A percentile compares a stretch with the other conserved stretches of the same genome.
phyloP scores from a whole-genome alignment of 2,888 invertebrate genomes.

The Hyppa rectilinea region DNA sequence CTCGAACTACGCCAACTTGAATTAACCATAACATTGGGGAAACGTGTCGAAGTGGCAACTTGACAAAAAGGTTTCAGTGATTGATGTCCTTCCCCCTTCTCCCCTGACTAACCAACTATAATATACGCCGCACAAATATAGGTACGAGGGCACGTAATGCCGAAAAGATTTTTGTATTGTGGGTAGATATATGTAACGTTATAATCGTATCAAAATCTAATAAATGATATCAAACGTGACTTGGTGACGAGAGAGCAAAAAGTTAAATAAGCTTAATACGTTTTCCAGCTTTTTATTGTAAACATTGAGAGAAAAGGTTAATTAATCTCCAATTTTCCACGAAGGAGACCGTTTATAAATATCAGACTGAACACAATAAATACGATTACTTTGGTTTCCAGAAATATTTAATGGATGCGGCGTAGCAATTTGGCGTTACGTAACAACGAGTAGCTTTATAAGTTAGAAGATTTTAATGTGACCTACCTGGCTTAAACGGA shows the following conservation, averaged over 20 bases:
- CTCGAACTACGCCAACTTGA: slow-evolving; percentile 66
- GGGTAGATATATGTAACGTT: slow-evolving; percentile 7
- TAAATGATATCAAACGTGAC: slow-evolving; percentile 33
- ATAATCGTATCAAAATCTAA: slow-evolving; percentile 33
- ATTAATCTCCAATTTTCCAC: slow-evolving; percentile 32
- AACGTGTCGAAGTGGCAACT: slow-evolving; percentile 80
- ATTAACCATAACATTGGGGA: slow-evolving; percentile 75
- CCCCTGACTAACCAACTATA: slow-evolving; percentile 52
- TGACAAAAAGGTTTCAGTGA: slow-evolving; percentile 80
- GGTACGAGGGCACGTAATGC: slow-evolving; percentile 14
- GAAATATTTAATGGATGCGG: slow-evolving; percentile 8
- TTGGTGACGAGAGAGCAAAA: slow-evolving; percentile 31
- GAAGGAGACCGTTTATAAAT: slow-evolving; percentile 16
- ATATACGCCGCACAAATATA: slow-evolving; percentile 46
- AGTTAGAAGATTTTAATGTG: not conserved
- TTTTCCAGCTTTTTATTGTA: slow-evolving; percentile 28
- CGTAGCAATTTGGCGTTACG: not conserved
- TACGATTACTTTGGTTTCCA: slow-evolving; percentile 30
- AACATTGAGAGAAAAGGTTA: slow-evolving; percentile 34
- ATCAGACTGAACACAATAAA: slow-evolving; percentile 25
- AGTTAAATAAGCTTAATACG: slow-evolving; percentile 16
- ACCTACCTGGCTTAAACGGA: not conserved
- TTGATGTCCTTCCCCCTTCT: slow-evolving; percentile 73
- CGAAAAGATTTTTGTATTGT: slow-evolving; percentile 34
- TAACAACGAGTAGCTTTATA: not conserved